Conservation (phyloP, 2,888 invertebrate genomes). For the Caenorhabditis wallacei region DNA sequence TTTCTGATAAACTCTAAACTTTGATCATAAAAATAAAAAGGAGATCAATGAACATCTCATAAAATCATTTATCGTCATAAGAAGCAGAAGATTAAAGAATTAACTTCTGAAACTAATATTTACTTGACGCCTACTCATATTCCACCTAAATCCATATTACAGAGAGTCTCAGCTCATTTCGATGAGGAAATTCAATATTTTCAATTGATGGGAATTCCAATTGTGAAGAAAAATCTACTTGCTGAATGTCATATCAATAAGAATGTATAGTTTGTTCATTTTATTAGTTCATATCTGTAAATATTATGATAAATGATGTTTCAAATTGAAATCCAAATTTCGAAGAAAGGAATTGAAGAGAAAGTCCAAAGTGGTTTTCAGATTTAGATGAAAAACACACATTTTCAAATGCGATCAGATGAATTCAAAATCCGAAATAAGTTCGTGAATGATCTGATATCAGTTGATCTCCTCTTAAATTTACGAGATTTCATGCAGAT, state of each 20-base stretch:
- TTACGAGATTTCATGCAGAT: too few species aligned
- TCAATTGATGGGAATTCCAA: constrained; percentile 48
- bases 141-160: constrained; percentile 19
- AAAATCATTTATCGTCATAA: background rate
- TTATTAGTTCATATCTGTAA: background rate
- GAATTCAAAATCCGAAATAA: too few species aligned
- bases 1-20: background rate
- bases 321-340: background rate
- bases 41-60: constrained; percentile 6
- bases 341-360: background rate
- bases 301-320: background rate
- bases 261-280: background rate
- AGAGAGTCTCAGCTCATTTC: constrained; percentile 55
- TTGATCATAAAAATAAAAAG: background rate
- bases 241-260: constrained; percentile 63
- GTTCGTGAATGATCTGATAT: too few species aligned
- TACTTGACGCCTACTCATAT: constrained; percentile 1
- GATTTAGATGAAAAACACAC: too few species aligned
- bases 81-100: background rate
- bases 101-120: background rate
- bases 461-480: too few species aligned
- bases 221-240: constrained; percentile 57
- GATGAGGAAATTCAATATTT: constrained; percentile 64
- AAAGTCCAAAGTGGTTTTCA: too few species aligned
- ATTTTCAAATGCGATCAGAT: too few species aligned